Evolutionary conservation across 2,888 invertebrate species (phyloP), one percentile per base, ranked within the genome.

Genomic region (Entomobrya multifasciata): DNA sequence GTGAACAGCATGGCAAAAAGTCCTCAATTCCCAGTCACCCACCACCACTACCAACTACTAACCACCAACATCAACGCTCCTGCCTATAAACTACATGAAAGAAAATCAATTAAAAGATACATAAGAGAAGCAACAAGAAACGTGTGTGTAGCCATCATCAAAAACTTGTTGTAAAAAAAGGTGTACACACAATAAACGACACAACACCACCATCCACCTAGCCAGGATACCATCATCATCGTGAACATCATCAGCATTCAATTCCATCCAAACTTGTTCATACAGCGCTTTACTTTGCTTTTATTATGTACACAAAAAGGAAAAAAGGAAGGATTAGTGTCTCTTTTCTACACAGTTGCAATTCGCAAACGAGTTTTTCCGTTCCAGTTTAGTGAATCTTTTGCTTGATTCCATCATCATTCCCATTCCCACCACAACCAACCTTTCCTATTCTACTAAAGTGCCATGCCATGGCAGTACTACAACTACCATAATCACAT

Each of bases 21-120:
- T 3, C 3, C n/a, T 41, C 41, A 1, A 44, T 44, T 36, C 17
- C 11, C n/a, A 41, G 41, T 67, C 67, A 17, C 67, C 36, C 27
- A 30, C 27, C 67, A 67, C 67, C 67, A 41, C 60, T 60, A 60
- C 57, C 10, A 60, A 10, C 27, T 15, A 36, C 62, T 49, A n/a
- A 10, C 49, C n/a, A n/a, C n/a, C n/a, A n/a, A n/a, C n/a, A n/a
- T n/a, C n/a, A n/a, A n/a, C n/a, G n/a, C n/a, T n/a, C n/a, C n/a
- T n/a, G n/a, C n/a, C n/a, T n/a, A 15, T n/a, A 62, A 30, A 6
- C 27, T 57, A 62, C 17, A 30, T 10, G 20, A n/a, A 20, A 67
- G 67, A 67, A 67, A 67, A 67, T 67, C 67, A 67, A 67, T 67
- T 67, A 67, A 67, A 67, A 67, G 36, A 44, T 67, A 41, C 44